Percentiles rank a stretch among this genome's conserved stretches.
phyloP scores from a whole-genome alignment of 2,888 invertebrate genomes.

The Mythimna loreyi region DNA sequence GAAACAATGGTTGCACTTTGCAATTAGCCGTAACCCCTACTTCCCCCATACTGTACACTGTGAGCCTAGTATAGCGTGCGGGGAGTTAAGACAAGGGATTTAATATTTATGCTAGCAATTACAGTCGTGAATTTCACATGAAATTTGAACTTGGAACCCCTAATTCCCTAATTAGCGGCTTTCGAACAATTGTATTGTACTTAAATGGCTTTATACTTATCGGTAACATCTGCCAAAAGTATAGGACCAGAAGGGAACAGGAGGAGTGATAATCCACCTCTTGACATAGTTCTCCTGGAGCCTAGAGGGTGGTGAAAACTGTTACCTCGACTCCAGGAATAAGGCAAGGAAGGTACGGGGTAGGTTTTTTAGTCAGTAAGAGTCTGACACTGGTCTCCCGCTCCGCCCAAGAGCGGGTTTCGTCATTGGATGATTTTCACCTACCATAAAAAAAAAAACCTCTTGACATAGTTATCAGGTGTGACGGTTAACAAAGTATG shows the following conservation, averaged over 20 bases:
- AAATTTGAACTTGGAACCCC: constrained; percentile 6
- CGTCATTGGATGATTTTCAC: too few relatives aligned
- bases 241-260: too few relatives aligned
- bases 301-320: too few relatives aligned
- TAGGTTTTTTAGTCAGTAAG: too few relatives aligned
- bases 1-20: constrained; percentile 84
- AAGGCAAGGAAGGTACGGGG: too few relatives aligned
- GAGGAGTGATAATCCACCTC: too few relatives aligned
- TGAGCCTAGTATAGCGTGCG: constrained; percentile 11
- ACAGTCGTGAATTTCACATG: constrained; percentile 14
- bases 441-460: too few relatives aligned
- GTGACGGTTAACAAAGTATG: background rate
- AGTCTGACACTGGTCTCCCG: too few relatives aligned
- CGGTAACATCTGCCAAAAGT: background rate
- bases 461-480: too few relatives aligned
- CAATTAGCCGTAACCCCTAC: constrained; percentile 81
- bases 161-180: constrained; percentile 8
- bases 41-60: constrained; percentile 49
- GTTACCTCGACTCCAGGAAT: too few relatives aligned
- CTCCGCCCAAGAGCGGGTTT: too few relatives aligned
- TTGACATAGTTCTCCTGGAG: too few relatives aligned
- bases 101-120: constrained; percentile 33
- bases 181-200: constrained; percentile 2
- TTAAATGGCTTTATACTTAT: background rate
- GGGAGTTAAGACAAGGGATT: constrained; percentile 40